A percentile compares a stretch with the other conserved stretches of the same genome.
Conservation (phyloP, 1,140 invertebrate species). For the Drosophila grimshawi region DNA sequence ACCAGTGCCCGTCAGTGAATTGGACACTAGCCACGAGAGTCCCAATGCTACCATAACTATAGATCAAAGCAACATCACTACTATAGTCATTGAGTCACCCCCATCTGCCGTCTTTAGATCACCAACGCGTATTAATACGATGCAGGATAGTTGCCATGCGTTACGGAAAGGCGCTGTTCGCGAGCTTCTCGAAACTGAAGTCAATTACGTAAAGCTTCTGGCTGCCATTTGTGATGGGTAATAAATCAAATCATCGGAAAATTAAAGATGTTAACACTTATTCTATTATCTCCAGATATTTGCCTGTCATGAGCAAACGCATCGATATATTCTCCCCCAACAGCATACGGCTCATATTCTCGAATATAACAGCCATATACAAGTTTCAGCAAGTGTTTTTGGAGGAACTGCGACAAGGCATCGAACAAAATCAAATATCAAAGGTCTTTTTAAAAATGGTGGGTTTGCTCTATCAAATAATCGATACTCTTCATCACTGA, state of each 20-base stretch:
- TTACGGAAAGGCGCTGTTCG: constrained; percentile 74
- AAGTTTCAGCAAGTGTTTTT: constrained; percentile 79
- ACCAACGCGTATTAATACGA: no score
- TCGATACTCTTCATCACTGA: neutral
- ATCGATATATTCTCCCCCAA: constrained; percentile 83
- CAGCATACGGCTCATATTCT: constrained; percentile 81
- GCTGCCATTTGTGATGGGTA: constrained; percentile 81
- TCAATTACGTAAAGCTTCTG: constrained; percentile 82
- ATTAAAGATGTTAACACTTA: neutral
- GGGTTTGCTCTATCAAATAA: constrained; percentile 5
- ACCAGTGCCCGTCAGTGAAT: constrained; percentile 44
- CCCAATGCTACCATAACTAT: constrained; percentile 58
- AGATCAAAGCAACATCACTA: constrained; percentile 77
- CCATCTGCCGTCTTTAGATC: constrained; percentile 6
- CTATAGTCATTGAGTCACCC: constrained; percentile 78
- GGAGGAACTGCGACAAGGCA: constrained; percentile 67
- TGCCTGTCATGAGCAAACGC: constrained; percentile 83
- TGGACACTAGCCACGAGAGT: constrained; percentile 29
- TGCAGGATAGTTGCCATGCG: constrained; percentile 50
- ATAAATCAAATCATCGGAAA: constrained; percentile 5
- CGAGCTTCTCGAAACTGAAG: constrained; percentile 81
- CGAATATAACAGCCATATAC: constrained; percentile 79
- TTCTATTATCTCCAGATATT: constrained; percentile 54
- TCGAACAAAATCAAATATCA: constrained; percentile 82
- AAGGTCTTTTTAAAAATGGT: constrained; percentile 84